Percentiles rank a stretch among this genome's conserved stretches.
Conservation (phyloP, 2,113 vertebrate genomes). For the Rallus limicola region DNA sequence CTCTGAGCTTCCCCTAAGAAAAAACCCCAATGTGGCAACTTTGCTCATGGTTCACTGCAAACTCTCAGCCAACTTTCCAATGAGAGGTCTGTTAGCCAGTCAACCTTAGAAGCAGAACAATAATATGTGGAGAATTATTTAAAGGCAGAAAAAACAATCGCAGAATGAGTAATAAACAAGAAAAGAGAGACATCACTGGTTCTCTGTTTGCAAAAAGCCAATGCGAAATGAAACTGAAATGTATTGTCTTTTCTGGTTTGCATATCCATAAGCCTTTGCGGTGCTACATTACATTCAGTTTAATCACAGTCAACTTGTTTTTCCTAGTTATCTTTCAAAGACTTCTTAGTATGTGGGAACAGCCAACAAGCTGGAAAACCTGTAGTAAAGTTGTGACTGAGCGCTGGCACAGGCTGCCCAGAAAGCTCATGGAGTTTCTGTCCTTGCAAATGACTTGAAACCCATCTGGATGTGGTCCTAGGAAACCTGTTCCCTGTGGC, state of each 20-base stretch:
- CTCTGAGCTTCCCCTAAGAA: not conserved
- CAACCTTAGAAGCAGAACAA: not conserved
- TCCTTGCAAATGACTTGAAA: not conserved
- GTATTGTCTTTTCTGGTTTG: accelerated
- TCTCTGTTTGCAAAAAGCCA: not conserved
- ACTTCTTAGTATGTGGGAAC: not conserved
- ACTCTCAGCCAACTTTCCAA: accelerated
- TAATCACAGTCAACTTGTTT: not conserved
- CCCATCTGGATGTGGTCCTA: not conserved
- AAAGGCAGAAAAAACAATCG: not conserved
- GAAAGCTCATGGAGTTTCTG: not conserved
- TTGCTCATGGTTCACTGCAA: not conserved
- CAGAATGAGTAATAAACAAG: not conserved
- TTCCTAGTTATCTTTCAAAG: not conserved
- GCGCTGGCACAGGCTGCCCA: not conserved
- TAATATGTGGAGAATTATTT: not conserved
- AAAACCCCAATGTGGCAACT: not conserved
- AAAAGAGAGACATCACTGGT: accelerated
- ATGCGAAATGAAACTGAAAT: not conserved
- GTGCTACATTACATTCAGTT: not conserved
- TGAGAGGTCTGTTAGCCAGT: not conserved
- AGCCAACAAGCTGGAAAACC: not conserved
- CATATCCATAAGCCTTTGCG: not conserved
- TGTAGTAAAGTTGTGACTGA: not conserved
- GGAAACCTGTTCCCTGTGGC: not conserved